Conservation (phyloP, 1,140 invertebrate species). For the Drosophila varians region DNA sequence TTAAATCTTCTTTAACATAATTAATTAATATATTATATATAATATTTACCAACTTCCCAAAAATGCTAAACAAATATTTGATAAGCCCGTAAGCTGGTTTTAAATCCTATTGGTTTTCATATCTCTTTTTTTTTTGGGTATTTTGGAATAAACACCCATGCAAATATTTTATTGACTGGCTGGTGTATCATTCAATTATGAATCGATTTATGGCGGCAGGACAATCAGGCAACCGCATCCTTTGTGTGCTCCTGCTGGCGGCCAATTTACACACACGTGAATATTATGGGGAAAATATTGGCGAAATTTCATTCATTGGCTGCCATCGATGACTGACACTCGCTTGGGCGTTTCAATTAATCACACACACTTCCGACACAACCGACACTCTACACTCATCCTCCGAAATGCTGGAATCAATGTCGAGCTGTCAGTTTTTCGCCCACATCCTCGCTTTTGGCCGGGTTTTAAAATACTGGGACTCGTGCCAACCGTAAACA, state of each 20-base stretch:
- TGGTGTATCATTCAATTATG: slow-evolving; percentile 63
- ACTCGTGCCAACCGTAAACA: slow-evolving; percentile 48
- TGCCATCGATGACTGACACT: slow-evolving; percentile 59
- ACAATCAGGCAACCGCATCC: slow-evolving; percentile 23
- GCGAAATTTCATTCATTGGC: slow-evolving; percentile 58
- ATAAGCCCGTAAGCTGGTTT: no score
- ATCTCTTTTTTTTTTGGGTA: background rate
- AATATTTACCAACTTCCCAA: no score
- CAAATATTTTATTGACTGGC: background rate
- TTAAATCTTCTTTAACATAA: no score
- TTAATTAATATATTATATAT: no score
- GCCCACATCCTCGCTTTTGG: background rate
- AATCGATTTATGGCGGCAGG: slow-evolving; percentile 44
- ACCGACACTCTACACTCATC: background rate
- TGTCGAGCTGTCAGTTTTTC: slow-evolving; percentile 34
- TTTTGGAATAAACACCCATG: background rate
- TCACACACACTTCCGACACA: slow-evolving; percentile 24
- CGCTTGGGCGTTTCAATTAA: slow-evolving; percentile 60
- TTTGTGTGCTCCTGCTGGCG: slow-evolving; percentile 15
- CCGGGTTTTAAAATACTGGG: slow-evolving; percentile 42
- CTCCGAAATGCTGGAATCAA: slow-evolving; percentile 30
- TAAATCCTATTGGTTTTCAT: background rate
- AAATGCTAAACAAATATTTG: background rate
- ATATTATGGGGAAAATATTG: slow-evolving; percentile 12
- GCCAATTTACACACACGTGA: slow-evolving; percentile 1